Percentiles rank a stretch among this genome's conserved stretches.
phyloP scores from a whole-genome alignment of 2,888 invertebrate genomes.

The Cetonia aurata region DNA sequence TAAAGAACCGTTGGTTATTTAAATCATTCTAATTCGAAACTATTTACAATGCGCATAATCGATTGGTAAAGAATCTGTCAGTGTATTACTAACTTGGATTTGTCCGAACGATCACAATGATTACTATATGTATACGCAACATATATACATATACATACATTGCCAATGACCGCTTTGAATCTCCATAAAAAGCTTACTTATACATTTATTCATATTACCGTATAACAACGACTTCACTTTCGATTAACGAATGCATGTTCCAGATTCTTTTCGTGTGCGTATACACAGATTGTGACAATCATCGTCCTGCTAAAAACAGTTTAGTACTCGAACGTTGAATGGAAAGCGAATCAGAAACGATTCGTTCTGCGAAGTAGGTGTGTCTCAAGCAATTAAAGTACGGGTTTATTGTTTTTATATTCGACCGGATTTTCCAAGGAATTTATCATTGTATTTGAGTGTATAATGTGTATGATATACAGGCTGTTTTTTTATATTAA shows the following conservation, averaged over 20 bases:
- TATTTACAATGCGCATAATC: too few relatives aligned
- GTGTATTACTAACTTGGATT: too few relatives aligned
- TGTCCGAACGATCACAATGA: too few relatives aligned
- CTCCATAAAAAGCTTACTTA: constrained; percentile 8
- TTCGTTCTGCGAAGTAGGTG: constrained; percentile 17
- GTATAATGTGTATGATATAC: too few relatives aligned
- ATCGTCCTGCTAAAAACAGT: neutral
- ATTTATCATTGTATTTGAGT: neutral
- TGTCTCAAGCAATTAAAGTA: neutral
- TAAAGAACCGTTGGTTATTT: too few relatives aligned
- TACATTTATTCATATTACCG: too few relatives aligned
- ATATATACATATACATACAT: too few relatives aligned
- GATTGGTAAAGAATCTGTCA: too few relatives aligned
- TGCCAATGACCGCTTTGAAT: neutral
- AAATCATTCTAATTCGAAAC: too few relatives aligned
- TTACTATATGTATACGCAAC: too few relatives aligned
- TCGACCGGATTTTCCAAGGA: neutral
- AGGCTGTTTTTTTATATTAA: too few relatives aligned
- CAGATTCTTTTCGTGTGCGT: constrained; percentile 13
- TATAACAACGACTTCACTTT: constrained; percentile 16
- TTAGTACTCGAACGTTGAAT: neutral
- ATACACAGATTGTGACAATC: neutral
- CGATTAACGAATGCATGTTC: constrained; percentile 34
- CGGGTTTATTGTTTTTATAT: constrained; percentile 9
- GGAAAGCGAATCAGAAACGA: constrained; percentile 23